These are phyloP conservation scores for Heliconius erato DNA, from an alignment of 2,888 invertebrate genomes.

Conservation along the genomic window DNA sequence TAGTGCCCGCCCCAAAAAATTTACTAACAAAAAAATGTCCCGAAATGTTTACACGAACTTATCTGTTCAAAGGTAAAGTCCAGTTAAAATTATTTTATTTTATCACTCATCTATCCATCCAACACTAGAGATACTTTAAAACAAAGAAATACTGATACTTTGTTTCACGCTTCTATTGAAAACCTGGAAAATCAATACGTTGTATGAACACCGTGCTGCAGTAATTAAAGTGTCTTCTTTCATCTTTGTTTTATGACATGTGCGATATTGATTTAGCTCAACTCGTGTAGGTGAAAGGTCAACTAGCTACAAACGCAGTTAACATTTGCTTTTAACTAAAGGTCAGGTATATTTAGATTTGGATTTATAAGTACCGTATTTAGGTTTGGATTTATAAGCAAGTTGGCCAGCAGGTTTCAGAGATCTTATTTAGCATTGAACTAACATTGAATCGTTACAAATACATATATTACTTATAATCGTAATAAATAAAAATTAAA, in stretches of 20 bases:
- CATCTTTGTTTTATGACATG: background rate
- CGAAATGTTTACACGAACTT: no score
- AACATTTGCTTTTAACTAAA: conserved; percentile 8
- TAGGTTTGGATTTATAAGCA: no score
- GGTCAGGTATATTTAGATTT: conserved; percentile 11
- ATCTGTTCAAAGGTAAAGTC: no score
- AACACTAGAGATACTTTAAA: background rate
- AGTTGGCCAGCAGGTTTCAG: background rate
- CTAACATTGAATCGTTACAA: background rate
- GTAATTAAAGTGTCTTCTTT: conserved; percentile 1
- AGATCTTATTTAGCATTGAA: background rate
- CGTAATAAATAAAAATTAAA: no score
- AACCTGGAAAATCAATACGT: background rate
- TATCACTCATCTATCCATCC: background rate
- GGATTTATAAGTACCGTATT: background rate
- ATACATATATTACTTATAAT: background rate
- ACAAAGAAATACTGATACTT: background rate
- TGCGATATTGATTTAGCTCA: conserved; percentile 15
- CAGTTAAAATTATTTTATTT: background rate
- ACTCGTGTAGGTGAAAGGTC: conserved; percentile 12
- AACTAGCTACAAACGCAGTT: background rate
- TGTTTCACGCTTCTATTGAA: background rate
- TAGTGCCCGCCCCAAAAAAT: no score
- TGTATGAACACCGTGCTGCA: background rate
- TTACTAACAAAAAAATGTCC: no score